These are phyloP conservation scores for Chrysopa pallens DNA, from an alignment of 1,140 invertebrate species.

Conservation along the genomic window DNA sequence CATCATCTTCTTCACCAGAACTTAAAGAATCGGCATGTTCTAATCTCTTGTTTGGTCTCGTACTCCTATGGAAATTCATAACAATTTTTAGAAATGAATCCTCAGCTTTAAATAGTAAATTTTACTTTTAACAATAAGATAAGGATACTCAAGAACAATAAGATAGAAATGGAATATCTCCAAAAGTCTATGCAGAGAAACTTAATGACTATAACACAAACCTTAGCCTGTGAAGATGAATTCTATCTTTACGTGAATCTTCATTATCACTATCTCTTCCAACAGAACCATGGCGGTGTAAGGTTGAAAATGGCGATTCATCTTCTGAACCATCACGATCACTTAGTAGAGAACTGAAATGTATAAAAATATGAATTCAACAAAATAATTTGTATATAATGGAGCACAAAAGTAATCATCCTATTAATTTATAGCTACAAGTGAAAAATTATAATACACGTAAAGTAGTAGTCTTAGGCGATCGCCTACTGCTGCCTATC, in stretches of 20 bases:
- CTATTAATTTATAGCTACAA: neutral
- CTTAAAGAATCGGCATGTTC: constrained; percentile 65
- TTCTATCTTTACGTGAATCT: constrained; percentile 28
- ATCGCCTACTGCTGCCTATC: too few species aligned
- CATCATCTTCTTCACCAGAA: constrained; percentile 73
- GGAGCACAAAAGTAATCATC: neutral
- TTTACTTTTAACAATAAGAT: too few species aligned
- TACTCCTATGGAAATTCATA: constrained; percentile 29
- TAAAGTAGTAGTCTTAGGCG: too few species aligned
- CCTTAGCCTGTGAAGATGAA: constrained; percentile 55
- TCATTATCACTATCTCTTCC: constrained; percentile 30
- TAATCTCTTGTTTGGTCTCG: constrained; percentile 46
- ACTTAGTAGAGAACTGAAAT: constrained; percentile 39
- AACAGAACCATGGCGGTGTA: constrained; percentile 23
- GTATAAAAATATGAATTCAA: neutral
- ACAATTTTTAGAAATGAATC: too few species aligned
- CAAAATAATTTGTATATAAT: neutral
- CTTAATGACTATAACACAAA: constrained; percentile 18
- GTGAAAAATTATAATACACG: too few species aligned
- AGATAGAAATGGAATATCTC: too few species aligned
- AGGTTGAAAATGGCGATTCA: constrained; percentile 28
- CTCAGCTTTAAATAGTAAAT: too few species aligned
- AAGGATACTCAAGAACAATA: too few species aligned
- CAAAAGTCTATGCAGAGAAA: too few species aligned
- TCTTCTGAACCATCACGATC: constrained; percentile 52